Evolutionary conservation across 2,888 invertebrate species (phyloP), one percentile per base, ranked within the genome.

Genomic region (Blastobasis lacticolella): DNA sequence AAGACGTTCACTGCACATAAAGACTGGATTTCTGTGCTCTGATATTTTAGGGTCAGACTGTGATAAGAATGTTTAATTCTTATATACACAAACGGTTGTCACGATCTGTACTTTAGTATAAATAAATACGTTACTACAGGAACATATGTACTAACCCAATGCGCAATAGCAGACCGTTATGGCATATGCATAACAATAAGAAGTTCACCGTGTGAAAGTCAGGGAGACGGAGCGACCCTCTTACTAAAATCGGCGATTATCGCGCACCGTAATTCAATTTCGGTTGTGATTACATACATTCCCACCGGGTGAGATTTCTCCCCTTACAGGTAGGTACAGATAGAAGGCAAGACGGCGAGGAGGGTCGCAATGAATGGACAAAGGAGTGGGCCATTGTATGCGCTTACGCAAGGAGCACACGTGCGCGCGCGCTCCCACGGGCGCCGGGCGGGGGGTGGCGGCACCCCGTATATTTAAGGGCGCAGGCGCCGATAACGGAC

Each of bases 241-340:
- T 74, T 71, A 64, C 55, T 73, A 70, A 50, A 67, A 69, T 72
- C 71, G 63, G 65, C 65, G 73, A 79, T 79, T 75, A 81, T 73
- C 69, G 73, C 64, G 66, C 70, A 75, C 61, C 71, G 76, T 81
- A 75, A 83, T 85, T 78, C 70, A 79, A 79, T 75, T 83, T 82
- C 71, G 76, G 78, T 81, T 78, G 72, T 70, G 79, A 81, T 79
- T 77, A 63, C 75, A 65, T 63, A 66, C 59, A 67, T 86, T 87
- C 88, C 84, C 88, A 86, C 81, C 84, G 76, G 72, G 75, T 62
- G 73, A 80, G 81, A 73, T 78, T 79, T 81, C 80, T 78, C 84
- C 88, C 88, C 83, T 76, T 72, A 75, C 82, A 87, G 86, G 87
- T 87, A 87, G 83, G 72, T 59, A 69, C 69, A 80, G 82, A 82